phyloP scores from a whole-genome alignment of 1,140 invertebrate genomes.

The Ctenoplectra terminalis region DNA sequence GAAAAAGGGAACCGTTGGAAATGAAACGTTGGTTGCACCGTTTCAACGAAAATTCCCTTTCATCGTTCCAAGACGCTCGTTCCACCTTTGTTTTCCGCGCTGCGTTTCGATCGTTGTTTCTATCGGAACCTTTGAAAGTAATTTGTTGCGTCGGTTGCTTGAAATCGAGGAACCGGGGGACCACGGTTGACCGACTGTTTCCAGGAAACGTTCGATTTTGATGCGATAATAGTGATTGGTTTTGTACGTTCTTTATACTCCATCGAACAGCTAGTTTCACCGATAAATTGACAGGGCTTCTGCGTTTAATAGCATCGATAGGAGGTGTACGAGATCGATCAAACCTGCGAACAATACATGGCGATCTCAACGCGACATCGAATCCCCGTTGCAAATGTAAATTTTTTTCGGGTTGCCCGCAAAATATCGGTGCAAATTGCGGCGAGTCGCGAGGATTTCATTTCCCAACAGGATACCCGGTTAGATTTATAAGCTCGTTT shows the following conservation, averaged over 20 bases:
- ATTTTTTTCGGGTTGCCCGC: conserved; percentile 21
- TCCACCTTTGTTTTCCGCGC: not conserved
- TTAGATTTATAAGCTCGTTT: conserved; percentile 44
- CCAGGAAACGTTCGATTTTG: not conserved
- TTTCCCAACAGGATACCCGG: conserved; percentile 22
- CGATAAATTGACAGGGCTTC: not conserved
- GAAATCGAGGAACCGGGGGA: not conserved
- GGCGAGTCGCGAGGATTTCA: conserved; percentile 22
- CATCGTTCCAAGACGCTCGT: not conserved
- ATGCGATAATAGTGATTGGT: not conserved
- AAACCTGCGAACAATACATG: not conserved
- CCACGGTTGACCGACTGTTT: not conserved
- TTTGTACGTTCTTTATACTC: not conserved
- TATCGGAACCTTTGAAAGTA: not conserved
- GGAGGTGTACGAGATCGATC: conserved; percentile 7
- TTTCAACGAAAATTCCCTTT: not conserved
- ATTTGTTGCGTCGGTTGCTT: not conserved
- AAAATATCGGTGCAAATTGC: conserved; percentile 39
- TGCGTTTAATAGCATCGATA: not conserved
- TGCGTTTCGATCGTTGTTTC: not conserved
- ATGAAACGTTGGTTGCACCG: not conserved
- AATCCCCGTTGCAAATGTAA: conserved; percentile 27
- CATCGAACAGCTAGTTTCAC: not conserved
- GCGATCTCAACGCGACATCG: not conserved
- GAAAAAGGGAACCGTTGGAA: not conserved